These are phyloP conservation scores for Aphyosemion australe DNA, from an alignment of 2,113 vertebrate species.

Conservation along the genomic window DNA sequence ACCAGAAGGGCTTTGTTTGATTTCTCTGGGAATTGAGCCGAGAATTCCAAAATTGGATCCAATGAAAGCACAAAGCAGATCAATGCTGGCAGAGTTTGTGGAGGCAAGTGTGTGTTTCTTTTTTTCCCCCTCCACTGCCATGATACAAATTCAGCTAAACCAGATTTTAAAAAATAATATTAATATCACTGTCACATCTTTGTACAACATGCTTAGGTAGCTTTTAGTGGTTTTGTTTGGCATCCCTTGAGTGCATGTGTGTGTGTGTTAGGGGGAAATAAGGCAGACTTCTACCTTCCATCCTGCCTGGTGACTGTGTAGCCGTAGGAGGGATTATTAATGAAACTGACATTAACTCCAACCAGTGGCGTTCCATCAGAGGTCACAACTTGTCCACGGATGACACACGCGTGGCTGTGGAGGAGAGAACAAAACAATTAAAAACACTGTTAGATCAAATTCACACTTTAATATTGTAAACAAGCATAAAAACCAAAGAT, in stretches of 20 bases:
- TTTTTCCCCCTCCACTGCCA: not conserved
- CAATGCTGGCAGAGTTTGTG: conserved; percentile 61
- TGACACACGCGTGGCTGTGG: conserved; percentile 92
- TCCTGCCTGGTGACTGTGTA: conserved; percentile 97
- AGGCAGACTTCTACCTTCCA: conserved; percentile 84
- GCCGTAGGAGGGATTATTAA: conserved; percentile 89
- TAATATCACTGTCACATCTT: conserved; percentile 32
- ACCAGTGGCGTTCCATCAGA: conserved; percentile 95
- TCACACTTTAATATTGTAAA: not conserved
- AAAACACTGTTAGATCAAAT: not conserved
- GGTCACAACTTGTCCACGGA: conserved; percentile 96
- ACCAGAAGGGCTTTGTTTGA: conserved; percentile 75
- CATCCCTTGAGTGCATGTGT: not conserved
- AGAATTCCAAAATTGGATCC: conserved; percentile 70
- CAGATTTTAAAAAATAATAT: conserved; percentile 29
- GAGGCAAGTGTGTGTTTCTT: conserved; percentile 35
- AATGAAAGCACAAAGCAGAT: conserved; percentile 66
- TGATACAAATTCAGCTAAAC: conserved; percentile 42
- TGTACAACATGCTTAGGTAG: conserved; percentile 1
- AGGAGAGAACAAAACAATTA: conserved; percentile 2
- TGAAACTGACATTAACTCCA: conserved; percentile 98
- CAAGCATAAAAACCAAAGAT: not conserved
- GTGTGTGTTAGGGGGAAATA: not conserved
- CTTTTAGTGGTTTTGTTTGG: not conserved
- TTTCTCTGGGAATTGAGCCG: conserved; percentile 73